Base-by-base conservation (phyloP, 2,797 vertebrate genomes). In the Alca torda region DNA sequence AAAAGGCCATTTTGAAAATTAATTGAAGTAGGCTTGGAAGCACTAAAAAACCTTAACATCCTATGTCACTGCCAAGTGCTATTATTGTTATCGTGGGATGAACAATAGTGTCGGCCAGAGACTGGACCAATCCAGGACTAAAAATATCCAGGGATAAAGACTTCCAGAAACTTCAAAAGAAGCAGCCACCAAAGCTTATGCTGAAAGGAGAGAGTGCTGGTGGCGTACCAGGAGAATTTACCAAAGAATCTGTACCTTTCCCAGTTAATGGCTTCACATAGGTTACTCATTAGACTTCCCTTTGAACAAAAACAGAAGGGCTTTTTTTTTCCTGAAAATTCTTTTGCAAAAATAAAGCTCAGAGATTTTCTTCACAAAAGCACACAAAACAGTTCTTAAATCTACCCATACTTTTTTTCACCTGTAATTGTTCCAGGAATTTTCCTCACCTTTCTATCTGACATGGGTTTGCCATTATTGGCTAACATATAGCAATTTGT, bases 131-230 rank as follows among this genome's bases (percentile, higher is more conserved):
- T 77, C 80, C 69, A 64, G 51, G 67, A 72, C 75, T 96, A 95
- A 96, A 97, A 96, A 95, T 96, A 95, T 33, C 56, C 61, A 73
- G 76, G 26, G 39, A 95, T 85, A 93, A 96, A 96, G 83, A 59
- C 63, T 84, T 86, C 65, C 61, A 93, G 90, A 93, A 90, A 90
- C 95, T 97, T 96, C 96, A 96, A 96, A 97, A 93, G 94, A 70
- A 88, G 39, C 45, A 93, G 56, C 21, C 64, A 89, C 89, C 87
- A 95, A 87, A 94, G 80, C 69, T 79, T 16, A 10, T n/a, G 65
- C 33, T 93, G 80, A 84, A 86, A 92, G 37, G 50, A 51, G 41
- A 89, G 33, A 65, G 39, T 63, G 20, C 65, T 89, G 65, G 51
- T 24, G 6, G 48, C 10, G 4, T 53, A 81, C 35, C 39, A 81